Evolutionary conservation across 2,113 vertebrate genomes (phyloP).

Genomic region (Chionomys nivalis): DNA sequence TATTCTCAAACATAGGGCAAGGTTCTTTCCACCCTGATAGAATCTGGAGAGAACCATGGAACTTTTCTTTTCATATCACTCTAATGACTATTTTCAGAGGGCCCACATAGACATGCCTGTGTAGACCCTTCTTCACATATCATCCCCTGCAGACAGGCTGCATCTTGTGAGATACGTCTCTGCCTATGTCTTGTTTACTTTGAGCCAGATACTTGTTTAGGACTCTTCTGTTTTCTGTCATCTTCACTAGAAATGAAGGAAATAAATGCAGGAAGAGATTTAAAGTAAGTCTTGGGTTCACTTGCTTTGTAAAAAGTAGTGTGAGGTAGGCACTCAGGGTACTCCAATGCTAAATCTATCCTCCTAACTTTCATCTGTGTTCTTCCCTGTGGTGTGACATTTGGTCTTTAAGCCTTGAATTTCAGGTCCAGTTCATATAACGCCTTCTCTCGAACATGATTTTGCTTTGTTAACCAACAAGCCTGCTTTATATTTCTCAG

Average conservation of each 20-base stretch:
- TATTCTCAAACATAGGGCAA: neutral
- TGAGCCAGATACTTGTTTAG: neutral
- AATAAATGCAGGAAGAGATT: neutral
- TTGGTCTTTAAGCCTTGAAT: neutral
- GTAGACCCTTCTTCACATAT: rapidly evolving
- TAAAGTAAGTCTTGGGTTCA: neutral
- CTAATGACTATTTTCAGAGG: neutral
- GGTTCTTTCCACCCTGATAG: neutral
- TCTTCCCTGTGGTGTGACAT: neutral
- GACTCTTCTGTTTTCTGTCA: neutral
- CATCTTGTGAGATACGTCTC: too few relatives aligned
- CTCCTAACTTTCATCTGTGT: neutral
- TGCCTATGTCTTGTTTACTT: neutral
- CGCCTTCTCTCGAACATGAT: neutral
- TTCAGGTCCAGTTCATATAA: too few relatives aligned
- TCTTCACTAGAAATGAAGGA: neutral
- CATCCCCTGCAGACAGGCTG: neutral
- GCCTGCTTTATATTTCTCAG: neutral
- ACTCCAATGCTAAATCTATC: neutral
- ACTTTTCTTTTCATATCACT: neutral
- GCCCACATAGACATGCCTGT: rapidly evolving
- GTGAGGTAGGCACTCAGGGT: neutral
- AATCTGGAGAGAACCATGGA: neutral
- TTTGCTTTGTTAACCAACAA: neutral
- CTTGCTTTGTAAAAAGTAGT: neutral